A percentile compares a stretch with the other conserved stretches of the same genome.
These are phyloP conservation scores for Achroia grisella DNA, from an alignment of 1,140 invertebrate genomes.

Conservation along the genomic window DNA sequence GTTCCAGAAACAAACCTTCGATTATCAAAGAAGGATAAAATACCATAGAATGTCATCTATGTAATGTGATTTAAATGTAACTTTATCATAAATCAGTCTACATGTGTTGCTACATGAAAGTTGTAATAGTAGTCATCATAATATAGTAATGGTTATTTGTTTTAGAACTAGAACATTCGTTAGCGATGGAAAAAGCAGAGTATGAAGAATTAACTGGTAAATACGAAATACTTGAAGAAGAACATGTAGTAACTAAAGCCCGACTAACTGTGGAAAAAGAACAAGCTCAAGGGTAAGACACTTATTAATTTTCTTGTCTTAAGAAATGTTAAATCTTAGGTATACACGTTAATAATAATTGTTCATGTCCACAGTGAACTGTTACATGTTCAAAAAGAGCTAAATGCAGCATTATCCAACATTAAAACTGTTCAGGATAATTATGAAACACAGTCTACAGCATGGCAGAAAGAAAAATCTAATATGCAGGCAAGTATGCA, in stretches of 20 bases:
- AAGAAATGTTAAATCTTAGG: no score
- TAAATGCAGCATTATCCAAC: slow-evolving; percentile 77
- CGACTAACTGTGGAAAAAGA: slow-evolving; percentile 86
- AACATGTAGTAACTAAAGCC: slow-evolving; percentile 85
- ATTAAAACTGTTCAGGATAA: slow-evolving; percentile 80
- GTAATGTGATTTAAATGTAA: no score
- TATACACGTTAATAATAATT: neutral
- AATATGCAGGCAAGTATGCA: slow-evolving; percentile 76
- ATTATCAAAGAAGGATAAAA: no score
- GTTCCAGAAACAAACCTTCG: no score
- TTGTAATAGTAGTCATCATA: no score
- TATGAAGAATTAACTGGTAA: slow-evolving; percentile 87
- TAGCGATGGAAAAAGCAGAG: slow-evolving; percentile 80
- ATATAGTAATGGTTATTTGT: no score
- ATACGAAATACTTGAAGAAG: slow-evolving; percentile 88
- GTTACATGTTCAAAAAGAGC: slow-evolving; percentile 70
- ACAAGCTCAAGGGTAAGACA: slow-evolving; percentile 74
- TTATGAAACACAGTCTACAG: slow-evolving; percentile 78
- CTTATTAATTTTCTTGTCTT: no score
- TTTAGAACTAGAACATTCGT: slow-evolving; percentile 78
- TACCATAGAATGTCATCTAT: no score
- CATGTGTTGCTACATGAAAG: no score
- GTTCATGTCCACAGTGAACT: slow-evolving; percentile 46
- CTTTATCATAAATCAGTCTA: no score
- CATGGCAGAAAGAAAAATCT: slow-evolving; percentile 84